Evolutionary conservation across 2,797 vertebrate genomes (phyloP).

Genomic region (Gallirallus australis): DNA sequence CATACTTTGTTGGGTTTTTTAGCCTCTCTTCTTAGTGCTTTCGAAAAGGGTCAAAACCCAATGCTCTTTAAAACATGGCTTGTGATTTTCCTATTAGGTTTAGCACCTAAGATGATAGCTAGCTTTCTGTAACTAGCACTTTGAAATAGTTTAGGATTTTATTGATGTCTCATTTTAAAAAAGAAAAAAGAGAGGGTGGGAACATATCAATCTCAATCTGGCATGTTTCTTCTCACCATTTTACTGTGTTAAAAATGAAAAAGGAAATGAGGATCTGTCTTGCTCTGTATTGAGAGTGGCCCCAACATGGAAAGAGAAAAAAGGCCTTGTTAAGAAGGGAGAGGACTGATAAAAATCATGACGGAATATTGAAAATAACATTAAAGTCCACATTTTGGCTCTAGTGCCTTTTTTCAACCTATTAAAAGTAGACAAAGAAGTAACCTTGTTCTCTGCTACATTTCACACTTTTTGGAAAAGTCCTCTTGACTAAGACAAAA

Average conservation of each 20-base stretch:
- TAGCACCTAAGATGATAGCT: slow-evolving; percentile 1
- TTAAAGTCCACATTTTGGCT: slow-evolving; percentile 33
- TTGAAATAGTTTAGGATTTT: slow-evolving; percentile 11
- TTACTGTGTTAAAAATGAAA: not conserved
- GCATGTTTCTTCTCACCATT: not conserved
- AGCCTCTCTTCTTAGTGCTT: not conserved
- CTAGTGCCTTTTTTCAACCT: not conserved
- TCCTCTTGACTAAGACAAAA: not conserved
- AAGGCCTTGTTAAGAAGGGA: not conserved
- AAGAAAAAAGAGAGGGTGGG: not conserved
- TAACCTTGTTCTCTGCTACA: not conserved
- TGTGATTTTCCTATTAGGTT: not conserved
- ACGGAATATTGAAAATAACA: slow-evolving; percentile 28
- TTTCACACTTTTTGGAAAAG: slow-evolving; percentile 23
- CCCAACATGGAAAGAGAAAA: slow-evolving; percentile 21
- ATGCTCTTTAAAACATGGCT: not conserved
- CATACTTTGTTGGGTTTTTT: not conserved
- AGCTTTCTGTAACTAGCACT: not conserved
- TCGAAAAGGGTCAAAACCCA: not conserved
- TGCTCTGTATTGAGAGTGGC: not conserved
- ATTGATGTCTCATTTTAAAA: not conserved
- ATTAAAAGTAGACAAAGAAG: not conserved
- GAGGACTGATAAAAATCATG: slow-evolving; percentile 30
- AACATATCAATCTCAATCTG: not conserved
- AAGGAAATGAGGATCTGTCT: slow-evolving; percentile 27